Evolutionary conservation across 2,113 vertebrate genomes (phyloP).

Genomic region (Diadophis punctatus): DNA sequence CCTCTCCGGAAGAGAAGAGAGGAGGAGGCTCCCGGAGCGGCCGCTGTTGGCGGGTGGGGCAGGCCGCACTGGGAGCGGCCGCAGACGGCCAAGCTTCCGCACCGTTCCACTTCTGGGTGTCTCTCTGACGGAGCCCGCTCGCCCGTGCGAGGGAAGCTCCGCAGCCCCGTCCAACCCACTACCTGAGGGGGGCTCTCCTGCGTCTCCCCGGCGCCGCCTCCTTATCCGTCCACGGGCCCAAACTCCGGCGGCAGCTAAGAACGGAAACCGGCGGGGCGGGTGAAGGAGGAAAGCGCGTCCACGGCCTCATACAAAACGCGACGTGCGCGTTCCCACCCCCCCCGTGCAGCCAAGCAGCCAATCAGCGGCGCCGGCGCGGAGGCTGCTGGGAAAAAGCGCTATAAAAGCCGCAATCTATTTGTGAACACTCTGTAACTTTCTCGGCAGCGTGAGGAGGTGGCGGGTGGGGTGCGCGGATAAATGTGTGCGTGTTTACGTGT

Average conservation of each 20-base stretch:
- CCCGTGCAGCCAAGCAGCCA: neutral
- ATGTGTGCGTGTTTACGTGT: neutral
- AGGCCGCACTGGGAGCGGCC: conserved; percentile 25
- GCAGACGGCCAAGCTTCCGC: neutral
- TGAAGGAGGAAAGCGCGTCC: conserved; percentile 5
- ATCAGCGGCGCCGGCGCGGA: neutral
- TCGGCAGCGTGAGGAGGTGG: neutral
- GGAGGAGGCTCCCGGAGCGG: neutral
- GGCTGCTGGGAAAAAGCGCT: conserved; percentile 20
- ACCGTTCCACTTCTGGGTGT: neutral
- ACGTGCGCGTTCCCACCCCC: conserved; percentile 17
- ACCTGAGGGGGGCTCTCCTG: conserved; percentile 2
- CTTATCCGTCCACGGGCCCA: conserved; percentile 11
- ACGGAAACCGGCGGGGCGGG: conserved; percentile 26
- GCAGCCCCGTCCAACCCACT: neutral
- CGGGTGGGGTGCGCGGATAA: neutral
- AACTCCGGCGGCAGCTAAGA: conserved; percentile 12
- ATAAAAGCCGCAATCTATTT: conserved; percentile 30
- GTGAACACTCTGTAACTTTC: neutral
- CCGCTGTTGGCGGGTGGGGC: conserved; percentile 10
- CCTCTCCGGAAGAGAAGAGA: neutral
- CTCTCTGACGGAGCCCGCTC: neutral
- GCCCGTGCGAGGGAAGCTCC: neutral
- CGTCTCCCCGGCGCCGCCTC: conserved; percentile 9
- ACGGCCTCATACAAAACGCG: conserved; percentile 13